Percentiles rank a stretch among this genome's conserved stretches.
Conservation (phyloP, 2,888 invertebrate genomes). For the Lasioglossum villosulum region DNA sequence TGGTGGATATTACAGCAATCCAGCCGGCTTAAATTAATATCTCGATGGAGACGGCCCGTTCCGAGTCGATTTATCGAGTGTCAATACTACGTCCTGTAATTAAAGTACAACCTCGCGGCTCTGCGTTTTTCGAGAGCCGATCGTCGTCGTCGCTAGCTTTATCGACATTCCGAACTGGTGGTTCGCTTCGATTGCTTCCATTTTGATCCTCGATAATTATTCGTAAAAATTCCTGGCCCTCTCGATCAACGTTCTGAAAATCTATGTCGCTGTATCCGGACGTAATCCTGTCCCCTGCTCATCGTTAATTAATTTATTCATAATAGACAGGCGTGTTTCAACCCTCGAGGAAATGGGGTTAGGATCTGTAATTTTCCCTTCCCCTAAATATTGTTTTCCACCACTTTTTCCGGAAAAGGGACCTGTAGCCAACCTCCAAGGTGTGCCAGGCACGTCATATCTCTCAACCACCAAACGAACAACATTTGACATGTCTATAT, state of each 20-base stretch:
- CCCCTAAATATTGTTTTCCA: no score
- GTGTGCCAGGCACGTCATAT: no score
- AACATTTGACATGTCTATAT: no score
- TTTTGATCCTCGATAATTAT: neutral
- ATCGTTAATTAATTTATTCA: neutral
- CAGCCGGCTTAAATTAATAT: slow-evolving; percentile 29
- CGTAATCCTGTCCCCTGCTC: neutral
- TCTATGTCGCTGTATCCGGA: neutral
- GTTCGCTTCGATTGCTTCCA: neutral
- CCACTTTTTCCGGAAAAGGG: no score
- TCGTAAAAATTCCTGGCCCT: neutral
- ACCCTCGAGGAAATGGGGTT: neutral
- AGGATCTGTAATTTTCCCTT: no score
- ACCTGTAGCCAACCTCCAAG: no score
- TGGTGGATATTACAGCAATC: slow-evolving; percentile 16
- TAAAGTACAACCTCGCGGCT: slow-evolving; percentile 21
- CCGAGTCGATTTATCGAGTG: slow-evolving; percentile 29
- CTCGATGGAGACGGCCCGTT: slow-evolving; percentile 10
- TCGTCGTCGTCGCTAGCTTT: neutral
- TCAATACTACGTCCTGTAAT: slow-evolving; percentile 44
- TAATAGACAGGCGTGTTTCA: neutral
- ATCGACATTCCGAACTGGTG: neutral
- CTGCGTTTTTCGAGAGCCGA: neutral
- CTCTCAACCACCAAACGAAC: no score
- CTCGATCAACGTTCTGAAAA: neutral